Percentiles rank a stretch among this genome's conserved stretches.
Conservation (phyloP, 2,113 vertebrate species). For the Numenius arquata region DNA sequence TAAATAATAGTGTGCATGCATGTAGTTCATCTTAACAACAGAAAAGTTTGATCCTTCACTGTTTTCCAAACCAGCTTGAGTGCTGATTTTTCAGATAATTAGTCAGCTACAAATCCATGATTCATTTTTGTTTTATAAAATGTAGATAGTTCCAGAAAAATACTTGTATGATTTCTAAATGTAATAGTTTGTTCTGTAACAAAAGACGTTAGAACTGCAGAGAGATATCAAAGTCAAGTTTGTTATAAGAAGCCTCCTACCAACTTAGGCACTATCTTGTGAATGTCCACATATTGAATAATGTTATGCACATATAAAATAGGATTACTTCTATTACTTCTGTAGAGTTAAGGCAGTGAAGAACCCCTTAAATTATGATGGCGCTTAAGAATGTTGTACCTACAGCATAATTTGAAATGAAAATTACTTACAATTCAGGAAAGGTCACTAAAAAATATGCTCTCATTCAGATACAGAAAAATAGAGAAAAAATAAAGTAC, state of each 20-base stretch:
- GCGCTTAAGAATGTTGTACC: background rate
- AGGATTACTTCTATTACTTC: no score
- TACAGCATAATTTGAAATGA: background rate
- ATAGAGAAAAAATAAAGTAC: background rate
- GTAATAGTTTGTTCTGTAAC: background rate
- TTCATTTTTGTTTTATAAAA: background rate
- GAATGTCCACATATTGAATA: background rate
- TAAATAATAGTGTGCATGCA: background rate
- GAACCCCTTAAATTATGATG: background rate
- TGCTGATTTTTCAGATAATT: background rate
- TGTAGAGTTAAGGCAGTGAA: background rate
- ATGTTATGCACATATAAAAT: background rate
- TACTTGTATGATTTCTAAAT: background rate
- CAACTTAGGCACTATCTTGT: background rate
- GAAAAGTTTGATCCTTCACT: background rate
- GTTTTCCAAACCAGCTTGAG: background rate
- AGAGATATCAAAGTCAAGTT: background rate
- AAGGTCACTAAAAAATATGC: background rate
- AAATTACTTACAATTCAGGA: background rate
- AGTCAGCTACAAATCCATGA: background rate
- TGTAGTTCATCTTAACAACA: background rate
- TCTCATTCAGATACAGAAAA: background rate
- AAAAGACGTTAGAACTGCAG: background rate
- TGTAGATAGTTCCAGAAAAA: background rate
- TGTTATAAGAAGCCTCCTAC: background rate